These are phyloP conservation scores for Gymnodraco acuticeps DNA, from an alignment of 2,797 vertebrate genomes.

Conservation along the genomic window DNA sequence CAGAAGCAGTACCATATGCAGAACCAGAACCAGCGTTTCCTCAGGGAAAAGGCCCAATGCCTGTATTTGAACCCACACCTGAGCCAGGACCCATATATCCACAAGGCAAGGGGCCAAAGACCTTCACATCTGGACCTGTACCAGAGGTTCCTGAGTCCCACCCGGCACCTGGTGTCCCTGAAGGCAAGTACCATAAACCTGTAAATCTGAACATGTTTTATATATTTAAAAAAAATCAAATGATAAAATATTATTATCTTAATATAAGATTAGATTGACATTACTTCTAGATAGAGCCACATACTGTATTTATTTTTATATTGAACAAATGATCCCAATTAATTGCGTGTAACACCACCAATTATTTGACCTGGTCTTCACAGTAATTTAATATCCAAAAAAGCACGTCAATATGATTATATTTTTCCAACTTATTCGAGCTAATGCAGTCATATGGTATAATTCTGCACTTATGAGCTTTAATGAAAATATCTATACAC, in stretches of 20 bases:
- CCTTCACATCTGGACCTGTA: slow-evolving; percentile 34
- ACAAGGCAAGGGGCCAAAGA: slow-evolving; percentile 43
- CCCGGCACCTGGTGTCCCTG: slow-evolving; percentile 27
- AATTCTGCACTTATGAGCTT: neutral
- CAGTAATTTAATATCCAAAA: neutral
- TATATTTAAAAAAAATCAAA: neutral
- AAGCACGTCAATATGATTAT: neutral
- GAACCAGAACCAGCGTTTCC: slow-evolving; percentile 32
- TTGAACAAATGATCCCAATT: no score
- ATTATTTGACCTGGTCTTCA: slow-evolving; percentile 2
- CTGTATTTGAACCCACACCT: slow-evolving; percentile 32
- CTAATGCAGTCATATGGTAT: neutral
- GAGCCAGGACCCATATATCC: slow-evolving; percentile 17
- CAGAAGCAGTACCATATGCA: slow-evolving; percentile 24
- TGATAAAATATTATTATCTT: neutral
- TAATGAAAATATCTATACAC: neutral
- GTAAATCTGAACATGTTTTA: neutral
- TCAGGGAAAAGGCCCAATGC: slow-evolving; percentile 36
- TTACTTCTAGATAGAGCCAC: neutral
- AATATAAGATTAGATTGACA: no score
- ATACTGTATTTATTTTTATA: neutral
- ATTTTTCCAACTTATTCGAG: neutral
- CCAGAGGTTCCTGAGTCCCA: slow-evolving; percentile 42
- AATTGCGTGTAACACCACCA: neutral
- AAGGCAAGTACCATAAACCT: slow-evolving; percentile 65